Evolutionary conservation across 2,113 vertebrate species (phyloP), one percentile per base, ranked within the genome.

Genomic region (Chaetura pelagica): DNA sequence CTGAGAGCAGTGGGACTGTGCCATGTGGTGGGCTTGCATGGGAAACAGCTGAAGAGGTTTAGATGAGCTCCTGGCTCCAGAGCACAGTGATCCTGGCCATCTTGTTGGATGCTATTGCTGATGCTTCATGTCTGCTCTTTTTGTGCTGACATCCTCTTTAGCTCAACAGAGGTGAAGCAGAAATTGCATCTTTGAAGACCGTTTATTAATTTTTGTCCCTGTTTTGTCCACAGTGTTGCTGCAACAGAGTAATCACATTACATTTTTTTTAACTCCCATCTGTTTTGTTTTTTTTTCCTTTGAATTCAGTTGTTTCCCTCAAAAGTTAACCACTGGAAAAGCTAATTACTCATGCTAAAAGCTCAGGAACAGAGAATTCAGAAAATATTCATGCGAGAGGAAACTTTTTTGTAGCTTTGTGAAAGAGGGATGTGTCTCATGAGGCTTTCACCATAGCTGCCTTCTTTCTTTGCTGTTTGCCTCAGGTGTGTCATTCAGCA

Each of bases 1-100:
- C 18, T 3, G 10, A 55, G 84, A 46, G n/a, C 29, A 46, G 15
- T 0, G 1, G 52, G 42, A 4, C 7, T 1, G 1, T 77, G 19
- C 15, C 0, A 2, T n/a, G 7, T n/a, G 34, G 3, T 6, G n/a
- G 46, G n/a, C 26, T n/a, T 85, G 38, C 10, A 1, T 2, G 4
- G 24, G 51, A 85, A n/a, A 46, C 2, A 80, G 44, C 49, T 76
- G 82, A 57, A 48, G 58, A 49, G 21, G 7, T 82, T 72, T 29
- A 27, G 74, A 9, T 73, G 51, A 44, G 30, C 67, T 68, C 30
- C 71, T 79, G 42, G 40, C 48, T 76, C 32, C 32, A 11, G 35
- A 42, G 66, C 64, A 27, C 34, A 7, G 44, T 30, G 40, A 62
- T 76, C 73, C 24, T 84, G 68, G 8, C 19, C 32, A 7, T 67